Base-by-base conservation (phyloP, 2,888 invertebrate species). In the Torymus texanus region DNA sequence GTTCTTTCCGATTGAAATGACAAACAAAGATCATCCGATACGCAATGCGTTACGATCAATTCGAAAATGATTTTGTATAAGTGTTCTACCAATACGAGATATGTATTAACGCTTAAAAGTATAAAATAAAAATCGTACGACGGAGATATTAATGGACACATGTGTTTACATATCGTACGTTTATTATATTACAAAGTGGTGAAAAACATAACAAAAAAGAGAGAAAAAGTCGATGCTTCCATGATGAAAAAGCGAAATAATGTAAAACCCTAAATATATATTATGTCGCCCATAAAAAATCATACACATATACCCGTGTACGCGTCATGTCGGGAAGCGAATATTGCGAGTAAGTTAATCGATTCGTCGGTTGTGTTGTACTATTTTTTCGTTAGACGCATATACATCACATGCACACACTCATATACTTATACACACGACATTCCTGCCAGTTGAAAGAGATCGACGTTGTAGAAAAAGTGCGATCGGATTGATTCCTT, bases 121-220 rank as follows among this genome's bases (percentile, higher is more conserved):
- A 66, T 59, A 73, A 70, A 78, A 82, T 41, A 58, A 65, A 70
- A 71, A 59, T 66, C 29, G 18, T 68, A 72, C 70, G 74, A 50
- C 71, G 12, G 62, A 80, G 58, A 74, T 56, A 61, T 79, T 70
- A 67, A 82, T 70, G 63, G 50, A 58, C 55, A 67, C 55, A 71
- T 74, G 75, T 75, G 75, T 78, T 78, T 63, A 81, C 78, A 81
- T 81, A 81, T 81, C 75, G 78, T 75, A 63, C 51, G 78, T 75
- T 81, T 75, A 75, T 81, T 81, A 56, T 24, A 59, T 75, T 75
- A 55, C 55, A 14, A 66, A 78, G 61, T 78, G 65, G n/a, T 59
- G 29, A 68, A 76, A 56, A n/a, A 50, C 16, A 61, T 59, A 58
- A 41, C 11, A 55, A 56, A 24, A 16, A 29, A 14, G 65, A 18